phyloP scores from a whole-genome alignment of 53 echinoderm and acorn worm species.

The Holothuria scabra region DNA sequence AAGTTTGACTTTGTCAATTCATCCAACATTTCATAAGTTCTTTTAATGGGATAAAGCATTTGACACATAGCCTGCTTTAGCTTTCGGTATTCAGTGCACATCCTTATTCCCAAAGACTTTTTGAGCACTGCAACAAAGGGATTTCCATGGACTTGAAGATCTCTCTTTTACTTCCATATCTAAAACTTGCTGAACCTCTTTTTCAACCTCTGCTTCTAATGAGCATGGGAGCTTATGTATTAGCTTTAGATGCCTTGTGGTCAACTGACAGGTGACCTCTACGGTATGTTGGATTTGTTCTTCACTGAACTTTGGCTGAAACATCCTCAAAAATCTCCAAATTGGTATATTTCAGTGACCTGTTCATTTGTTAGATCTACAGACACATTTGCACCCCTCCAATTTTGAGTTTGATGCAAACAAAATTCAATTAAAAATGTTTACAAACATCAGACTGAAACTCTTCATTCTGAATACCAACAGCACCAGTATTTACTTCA shows the following conservation, averaged over 20 bases:
- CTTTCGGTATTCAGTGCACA: slow-evolving; percentile 25
- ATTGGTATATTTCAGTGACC: no score
- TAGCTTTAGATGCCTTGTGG: slow-evolving; percentile 5
- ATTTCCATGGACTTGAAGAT: slow-evolving; percentile 10
- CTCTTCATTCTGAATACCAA: no score
- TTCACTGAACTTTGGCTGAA: no score
- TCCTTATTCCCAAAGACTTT: background rate
- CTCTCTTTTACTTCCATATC: slow-evolving; percentile 38
- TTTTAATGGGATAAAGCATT: background rate
- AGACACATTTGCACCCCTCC: slow-evolving; percentile 2
- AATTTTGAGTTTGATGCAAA: slow-evolving; percentile 1
- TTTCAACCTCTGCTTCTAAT: slow-evolving; percentile 13
- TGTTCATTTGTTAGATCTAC: slow-evolving; percentile 2
- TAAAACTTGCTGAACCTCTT: slow-evolving; percentile 27
- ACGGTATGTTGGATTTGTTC: slow-evolving; percentile 25
- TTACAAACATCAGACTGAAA: background rate
- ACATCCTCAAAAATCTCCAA: no score
- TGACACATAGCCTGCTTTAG: slow-evolving; percentile 15
- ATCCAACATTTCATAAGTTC: slow-evolving; percentile 2
- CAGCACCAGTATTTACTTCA: background rate
- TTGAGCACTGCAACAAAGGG: slow-evolving; percentile 14
- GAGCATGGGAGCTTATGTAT: slow-evolving; percentile 39
- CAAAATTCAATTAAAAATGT: background rate
- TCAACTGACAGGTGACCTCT: background rate
- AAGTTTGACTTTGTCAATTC: slow-evolving; percentile 48